Evolutionary conservation across 2,113 vertebrate genomes (phyloP).

Genomic region (Cryptomyrus ogoouensis): DNA sequence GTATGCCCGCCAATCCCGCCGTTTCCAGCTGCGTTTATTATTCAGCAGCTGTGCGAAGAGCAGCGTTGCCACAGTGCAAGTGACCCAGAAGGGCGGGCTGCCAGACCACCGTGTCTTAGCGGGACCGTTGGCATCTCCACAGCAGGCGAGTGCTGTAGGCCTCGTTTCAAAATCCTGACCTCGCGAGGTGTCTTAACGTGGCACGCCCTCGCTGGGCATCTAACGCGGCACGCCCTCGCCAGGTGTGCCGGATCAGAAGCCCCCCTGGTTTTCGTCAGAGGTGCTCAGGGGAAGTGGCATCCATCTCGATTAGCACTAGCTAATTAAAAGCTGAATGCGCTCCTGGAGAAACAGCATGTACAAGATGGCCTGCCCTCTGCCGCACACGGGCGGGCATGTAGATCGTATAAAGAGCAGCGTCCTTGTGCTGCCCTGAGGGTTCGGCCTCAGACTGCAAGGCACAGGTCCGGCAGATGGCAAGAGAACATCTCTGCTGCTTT

Average conservation of each 20-base stretch:
- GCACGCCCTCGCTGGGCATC: neutral
- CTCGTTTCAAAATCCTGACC: neutral
- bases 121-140: neutral
- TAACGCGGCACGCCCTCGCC: neutral
- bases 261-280: neutral
- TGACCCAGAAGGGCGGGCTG: neutral
- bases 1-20: neutral
- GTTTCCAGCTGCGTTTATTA: conserved; percentile 11
- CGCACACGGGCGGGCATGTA: neutral
- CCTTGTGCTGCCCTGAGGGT: neutral
- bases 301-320: neutral
- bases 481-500: neutral
- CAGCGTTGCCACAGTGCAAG: neutral
- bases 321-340: neutral
- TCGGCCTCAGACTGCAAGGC: neutral
- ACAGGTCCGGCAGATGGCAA: neutral
- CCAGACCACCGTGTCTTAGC: neutral
- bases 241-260: neutral
- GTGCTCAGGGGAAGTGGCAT: neutral
- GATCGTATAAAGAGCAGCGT: neutral
- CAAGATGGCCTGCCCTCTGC: neutral
- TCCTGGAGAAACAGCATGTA: neutral
- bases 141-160: neutral
- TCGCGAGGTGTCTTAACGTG: no score
- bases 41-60: neutral